Conservation (phyloP, 2,113 vertebrate genomes). For the Azemiops feae region DNA sequence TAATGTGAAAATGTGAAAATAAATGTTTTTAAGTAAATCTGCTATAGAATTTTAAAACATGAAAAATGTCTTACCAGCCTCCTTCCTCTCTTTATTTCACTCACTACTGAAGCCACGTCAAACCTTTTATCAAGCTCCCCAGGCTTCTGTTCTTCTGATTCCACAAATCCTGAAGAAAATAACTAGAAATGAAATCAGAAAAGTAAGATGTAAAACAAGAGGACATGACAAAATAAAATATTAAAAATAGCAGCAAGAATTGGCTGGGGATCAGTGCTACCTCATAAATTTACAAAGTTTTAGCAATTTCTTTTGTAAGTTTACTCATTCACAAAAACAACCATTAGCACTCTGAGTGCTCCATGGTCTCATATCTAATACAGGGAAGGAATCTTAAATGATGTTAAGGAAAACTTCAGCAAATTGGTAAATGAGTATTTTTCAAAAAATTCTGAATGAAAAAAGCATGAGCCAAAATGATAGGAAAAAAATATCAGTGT, state of each 20-base stretch:
- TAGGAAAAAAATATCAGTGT: background rate
- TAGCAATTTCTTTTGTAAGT: background rate
- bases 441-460: background rate
- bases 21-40: background rate
- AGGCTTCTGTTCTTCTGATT: constrained; percentile 60
- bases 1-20: background rate
- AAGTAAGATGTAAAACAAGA: background rate
- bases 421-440: background rate
- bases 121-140: constrained; percentile 59
- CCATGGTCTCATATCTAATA: background rate
- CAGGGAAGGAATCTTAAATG: background rate
- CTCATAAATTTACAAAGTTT: background rate
- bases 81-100: constrained; percentile 72
- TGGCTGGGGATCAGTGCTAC: background rate
- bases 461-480: background rate
- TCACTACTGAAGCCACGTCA: constrained; percentile 69
- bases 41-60: background rate
- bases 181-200: constrained; percentile 52
- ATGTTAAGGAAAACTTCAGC: background rate
- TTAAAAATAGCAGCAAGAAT: constrained; percentile 6
- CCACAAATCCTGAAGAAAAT: constrained; percentile 75
- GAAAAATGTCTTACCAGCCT: constrained; percentile 66
- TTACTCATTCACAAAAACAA: background rate
- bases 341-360: background rate
- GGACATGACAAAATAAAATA: background rate